Conservation (phyloP, 2,888 invertebrate genomes). For the Melitaea athalia region DNA sequence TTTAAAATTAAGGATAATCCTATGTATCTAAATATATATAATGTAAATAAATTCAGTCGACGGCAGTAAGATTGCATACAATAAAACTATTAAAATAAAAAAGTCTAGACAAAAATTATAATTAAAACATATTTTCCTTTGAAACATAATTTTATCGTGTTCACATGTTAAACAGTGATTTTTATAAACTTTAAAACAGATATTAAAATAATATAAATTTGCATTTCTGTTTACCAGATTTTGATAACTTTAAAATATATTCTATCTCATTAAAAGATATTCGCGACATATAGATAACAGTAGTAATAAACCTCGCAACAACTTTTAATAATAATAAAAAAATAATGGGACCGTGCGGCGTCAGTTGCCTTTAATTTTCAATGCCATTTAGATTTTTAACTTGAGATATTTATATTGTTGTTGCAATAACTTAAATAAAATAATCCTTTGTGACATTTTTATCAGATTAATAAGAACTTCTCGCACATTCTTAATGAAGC, state of each 20-base stretch:
- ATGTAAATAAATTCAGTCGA: too few relatives aligned
- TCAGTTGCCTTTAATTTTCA: slow-evolving; percentile 39
- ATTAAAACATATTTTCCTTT: too few relatives aligned
- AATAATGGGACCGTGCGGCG: slow-evolving; percentile 31
- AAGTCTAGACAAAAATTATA: too few relatives aligned
- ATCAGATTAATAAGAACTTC: slow-evolving; percentile 19
- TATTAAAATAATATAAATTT: neutral
- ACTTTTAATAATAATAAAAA: slow-evolving; percentile 31
- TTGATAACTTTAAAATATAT: neutral
- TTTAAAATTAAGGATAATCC: too few relatives aligned
- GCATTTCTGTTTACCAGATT: neutral
- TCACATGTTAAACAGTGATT: too few relatives aligned
- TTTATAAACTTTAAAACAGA: too few relatives aligned
- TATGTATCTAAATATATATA: too few relatives aligned
- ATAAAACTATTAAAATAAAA: too few relatives aligned
- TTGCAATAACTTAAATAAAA: slow-evolving; percentile 34
- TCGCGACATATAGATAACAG: slow-evolving; percentile 15
- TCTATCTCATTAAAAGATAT: neutral
- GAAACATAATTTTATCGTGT: too few relatives aligned
- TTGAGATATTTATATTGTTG: slow-evolving; percentile 34
- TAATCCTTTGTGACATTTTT: slow-evolving; percentile 25
- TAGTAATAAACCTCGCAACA: slow-evolving; percentile 26
- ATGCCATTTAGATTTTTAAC: slow-evolving; percentile 40
- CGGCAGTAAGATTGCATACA: too few relatives aligned
- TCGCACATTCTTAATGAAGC: neutral